Conservation (phyloP, 2,113 vertebrate species). For the Myiopsitta monachus region DNA sequence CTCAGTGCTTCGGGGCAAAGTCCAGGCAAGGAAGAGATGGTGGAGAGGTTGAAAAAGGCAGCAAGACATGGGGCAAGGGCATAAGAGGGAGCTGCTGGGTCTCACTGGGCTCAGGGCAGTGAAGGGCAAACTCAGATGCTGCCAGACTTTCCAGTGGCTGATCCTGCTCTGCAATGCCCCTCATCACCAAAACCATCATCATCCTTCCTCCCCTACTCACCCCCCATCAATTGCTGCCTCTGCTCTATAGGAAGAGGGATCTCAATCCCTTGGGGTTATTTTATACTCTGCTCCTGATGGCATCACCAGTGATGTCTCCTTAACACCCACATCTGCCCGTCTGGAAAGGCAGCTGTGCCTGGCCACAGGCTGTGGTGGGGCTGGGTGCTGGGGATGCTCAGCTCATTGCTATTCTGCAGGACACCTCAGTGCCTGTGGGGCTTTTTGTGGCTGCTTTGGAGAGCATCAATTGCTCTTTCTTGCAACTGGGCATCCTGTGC, state of each 20-base stretch:
- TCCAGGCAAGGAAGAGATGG: background rate
- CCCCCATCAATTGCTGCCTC: background rate
- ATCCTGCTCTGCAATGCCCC: background rate
- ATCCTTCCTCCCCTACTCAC: background rate
- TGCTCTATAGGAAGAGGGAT: background rate
- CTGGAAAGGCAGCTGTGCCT: fast-evolving
- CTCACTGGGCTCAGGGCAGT: background rate
- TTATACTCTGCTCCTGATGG: background rate
- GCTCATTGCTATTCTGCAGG: conserved; percentile 24
- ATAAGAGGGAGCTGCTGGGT: background rate
- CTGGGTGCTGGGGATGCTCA: background rate
- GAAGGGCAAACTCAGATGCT: background rate
- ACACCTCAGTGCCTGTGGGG: background rate
- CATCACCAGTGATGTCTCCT: background rate
- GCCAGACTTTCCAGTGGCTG: background rate
- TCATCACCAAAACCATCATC: fast-evolving
- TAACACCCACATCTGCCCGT: background rate
- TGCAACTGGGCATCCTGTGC: background rate
- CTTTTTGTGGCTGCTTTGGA: background rate
- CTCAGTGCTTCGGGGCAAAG: background rate
- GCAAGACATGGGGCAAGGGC: fast-evolving
- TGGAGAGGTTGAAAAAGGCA: background rate
- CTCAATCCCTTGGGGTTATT: background rate
- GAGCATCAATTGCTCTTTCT: conserved; percentile 26
- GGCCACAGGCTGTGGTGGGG: background rate